phyloP scores from a whole-genome alignment of 2,888 invertebrate genomes.

The Hyalella azteca region DNA sequence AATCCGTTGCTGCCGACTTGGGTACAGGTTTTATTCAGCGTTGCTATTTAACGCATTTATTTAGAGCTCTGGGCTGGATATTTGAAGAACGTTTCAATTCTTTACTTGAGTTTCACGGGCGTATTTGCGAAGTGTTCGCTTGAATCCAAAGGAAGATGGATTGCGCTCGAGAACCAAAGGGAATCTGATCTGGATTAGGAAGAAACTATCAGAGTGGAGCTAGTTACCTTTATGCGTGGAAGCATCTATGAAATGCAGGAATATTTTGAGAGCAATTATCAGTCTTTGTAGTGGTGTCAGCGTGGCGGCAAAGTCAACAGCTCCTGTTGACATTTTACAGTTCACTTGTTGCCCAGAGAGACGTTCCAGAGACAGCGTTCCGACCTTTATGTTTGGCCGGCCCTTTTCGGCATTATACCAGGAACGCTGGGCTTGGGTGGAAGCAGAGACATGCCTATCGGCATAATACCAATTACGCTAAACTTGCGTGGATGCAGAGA shows the following conservation, averaged over 20 bases:
- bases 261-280: slow-evolving; percentile 57
- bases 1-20: no score
- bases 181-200: slow-evolving; percentile 29
- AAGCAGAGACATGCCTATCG: no score
- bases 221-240: slow-evolving; percentile 33
- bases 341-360: slow-evolving; percentile 47
- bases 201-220: slow-evolving; percentile 28
- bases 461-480: no score
- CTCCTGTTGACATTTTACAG: slow-evolving; percentile 53
- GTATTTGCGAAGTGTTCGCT: not conserved
- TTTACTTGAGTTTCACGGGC: slow-evolving; percentile 14
- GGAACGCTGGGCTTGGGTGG: no score
- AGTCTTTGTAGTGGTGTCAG: slow-evolving; percentile 54
- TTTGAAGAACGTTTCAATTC: slow-evolving; percentile 14
- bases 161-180: slow-evolving; percentile 2
- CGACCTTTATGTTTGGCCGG: no score
- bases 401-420: no score
- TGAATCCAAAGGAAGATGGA: slow-evolving; percentile 26
- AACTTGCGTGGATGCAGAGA: no score
- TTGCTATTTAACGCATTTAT: no score
- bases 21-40: no score
- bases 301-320: slow-evolving; percentile 51
- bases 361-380: not conserved
- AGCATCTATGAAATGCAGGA: slow-evolving; percentile 36
- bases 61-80: not conserved